Conservation (phyloP, 2,888 invertebrate genomes). For the Morpho helenor region DNA sequence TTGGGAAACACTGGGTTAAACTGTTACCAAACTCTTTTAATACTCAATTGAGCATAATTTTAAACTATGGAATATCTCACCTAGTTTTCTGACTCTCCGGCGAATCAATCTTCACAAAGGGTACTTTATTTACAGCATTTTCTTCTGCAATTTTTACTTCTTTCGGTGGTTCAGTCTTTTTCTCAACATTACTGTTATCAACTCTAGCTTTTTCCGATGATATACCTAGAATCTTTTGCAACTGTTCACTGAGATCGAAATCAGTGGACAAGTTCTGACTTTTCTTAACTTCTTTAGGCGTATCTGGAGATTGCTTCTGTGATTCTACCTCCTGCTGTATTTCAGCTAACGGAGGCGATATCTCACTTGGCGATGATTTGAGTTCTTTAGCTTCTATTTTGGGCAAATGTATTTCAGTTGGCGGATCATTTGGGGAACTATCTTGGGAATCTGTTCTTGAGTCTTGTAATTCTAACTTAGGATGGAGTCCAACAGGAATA, state of each 20-base stretch:
- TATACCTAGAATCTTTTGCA: conserved; percentile 73
- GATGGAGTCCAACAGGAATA: conserved; percentile 63
- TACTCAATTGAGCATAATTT: no score
- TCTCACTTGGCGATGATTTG: conserved; percentile 68
- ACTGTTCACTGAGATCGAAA: conserved; percentile 71
- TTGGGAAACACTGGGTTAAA: no score
- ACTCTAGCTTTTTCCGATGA: conserved; percentile 67
- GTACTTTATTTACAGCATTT: conserved; percentile 48
- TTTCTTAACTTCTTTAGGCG: conserved; percentile 68
- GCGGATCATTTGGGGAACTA: conserved; percentile 44
- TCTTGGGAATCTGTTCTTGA: conserved; percentile 57
- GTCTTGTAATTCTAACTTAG: conserved; percentile 54
- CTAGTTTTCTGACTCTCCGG: conserved; percentile 65
- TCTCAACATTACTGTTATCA: conserved; percentile 48
- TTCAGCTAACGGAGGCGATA: conserved; percentile 66
- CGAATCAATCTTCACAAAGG: conserved; percentile 73
- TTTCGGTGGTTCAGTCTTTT: conserved; percentile 55
- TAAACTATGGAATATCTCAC: conserved; percentile 32
- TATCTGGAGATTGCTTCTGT: conserved; percentile 66
- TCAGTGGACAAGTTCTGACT: conserved; percentile 74
- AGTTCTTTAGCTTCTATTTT: conserved; percentile 58
- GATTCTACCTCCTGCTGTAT: conserved; percentile 54
- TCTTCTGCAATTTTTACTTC: conserved; percentile 69
- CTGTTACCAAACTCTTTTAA: no score
- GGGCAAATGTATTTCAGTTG: conserved; percentile 66